phyloP scores from a whole-genome alignment of 2,113 vertebrate species.

The Leucoraja erinaceus region DNA sequence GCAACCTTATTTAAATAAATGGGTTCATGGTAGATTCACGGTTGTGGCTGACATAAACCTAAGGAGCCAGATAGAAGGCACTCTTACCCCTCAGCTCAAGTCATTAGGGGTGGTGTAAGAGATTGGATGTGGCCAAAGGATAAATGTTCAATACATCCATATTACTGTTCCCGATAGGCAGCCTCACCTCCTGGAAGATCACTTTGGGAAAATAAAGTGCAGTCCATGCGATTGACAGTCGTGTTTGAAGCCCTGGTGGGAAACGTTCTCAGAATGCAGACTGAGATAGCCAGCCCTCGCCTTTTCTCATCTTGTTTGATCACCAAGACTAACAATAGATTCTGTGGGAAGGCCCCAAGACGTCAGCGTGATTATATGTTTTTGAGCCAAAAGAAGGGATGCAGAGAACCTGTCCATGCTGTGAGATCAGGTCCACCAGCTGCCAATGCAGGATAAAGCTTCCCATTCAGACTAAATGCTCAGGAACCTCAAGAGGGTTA shows the following conservation, averaged over 20 bases:
- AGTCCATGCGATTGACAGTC: neutral
- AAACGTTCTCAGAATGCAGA: neutral
- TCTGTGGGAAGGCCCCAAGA: neutral
- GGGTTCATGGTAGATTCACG: too few relatives aligned
- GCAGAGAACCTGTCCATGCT: neutral
- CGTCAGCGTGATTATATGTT: neutral
- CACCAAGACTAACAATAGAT: neutral
- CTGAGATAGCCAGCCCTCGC: neutral
- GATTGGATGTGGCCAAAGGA: too few relatives aligned
- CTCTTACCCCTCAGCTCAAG: too few relatives aligned
- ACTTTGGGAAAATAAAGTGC: neutral
- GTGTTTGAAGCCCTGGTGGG: neutral
- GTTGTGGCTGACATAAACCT: too few relatives aligned
- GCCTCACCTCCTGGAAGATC: neutral
- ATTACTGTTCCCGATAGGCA: neutral
- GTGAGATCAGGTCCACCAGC: slow-evolving; percentile 12
- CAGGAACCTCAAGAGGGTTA: neutral
- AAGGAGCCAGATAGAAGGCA: too few relatives aligned
- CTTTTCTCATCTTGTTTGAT: neutral
- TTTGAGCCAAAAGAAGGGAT: neutral
- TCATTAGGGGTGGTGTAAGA: too few relatives aligned
- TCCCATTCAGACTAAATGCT: neutral
- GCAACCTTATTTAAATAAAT: too few relatives aligned
- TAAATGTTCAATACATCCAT: too few relatives aligned
- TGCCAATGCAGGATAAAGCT: neutral